These are phyloP conservation scores for Sminthurides bifidus DNA, from an alignment of 1,140 invertebrate species.

Conservation along the genomic window DNA sequence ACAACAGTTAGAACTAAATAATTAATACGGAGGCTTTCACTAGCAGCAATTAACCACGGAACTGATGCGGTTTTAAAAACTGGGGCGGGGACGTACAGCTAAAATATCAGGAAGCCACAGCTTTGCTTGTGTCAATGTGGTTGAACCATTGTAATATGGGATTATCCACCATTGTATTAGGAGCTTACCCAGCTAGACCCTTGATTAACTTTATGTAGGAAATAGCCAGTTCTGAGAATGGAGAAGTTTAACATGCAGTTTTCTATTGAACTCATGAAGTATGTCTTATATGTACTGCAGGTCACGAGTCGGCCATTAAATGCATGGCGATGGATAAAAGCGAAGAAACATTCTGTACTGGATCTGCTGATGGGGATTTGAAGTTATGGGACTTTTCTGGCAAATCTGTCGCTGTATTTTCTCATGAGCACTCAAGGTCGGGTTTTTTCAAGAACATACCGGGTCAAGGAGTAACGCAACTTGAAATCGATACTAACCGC, in stretches of 20 bases:
- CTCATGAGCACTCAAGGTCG: conserved; percentile 80
- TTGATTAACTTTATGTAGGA: too few species aligned
- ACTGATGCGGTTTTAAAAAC: too few species aligned
- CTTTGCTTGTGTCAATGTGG: too few species aligned
- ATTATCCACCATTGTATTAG: too few species aligned
- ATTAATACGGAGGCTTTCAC: too few species aligned
- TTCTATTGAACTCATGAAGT: conserved; percentile 1
- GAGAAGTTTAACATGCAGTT: background rate
- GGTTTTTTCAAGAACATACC: conserved; percentile 88
- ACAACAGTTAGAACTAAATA: too few species aligned
- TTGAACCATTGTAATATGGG: too few species aligned
- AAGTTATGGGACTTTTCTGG: conserved; percentile 54
- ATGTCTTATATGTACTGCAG: conserved; percentile 9
- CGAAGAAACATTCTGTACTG: conserved; percentile 94
- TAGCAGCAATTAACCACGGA: too few species aligned
- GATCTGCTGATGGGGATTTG: conserved; percentile 96
- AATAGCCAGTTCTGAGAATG: background rate
- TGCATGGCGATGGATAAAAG: conserved; percentile 85
- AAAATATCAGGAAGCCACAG: too few species aligned
- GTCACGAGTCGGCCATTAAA: conserved; percentile 82
- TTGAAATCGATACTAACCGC: conserved; percentile 71
- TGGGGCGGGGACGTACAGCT: too few species aligned
- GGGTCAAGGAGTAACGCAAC: conserved; percentile 88
- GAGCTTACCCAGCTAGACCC: too few species aligned
- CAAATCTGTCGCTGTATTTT: conserved; percentile 44